Percentiles rank a stretch among this genome's conserved stretches.
These are phyloP conservation scores for Hiodon alosoides DNA, from an alignment of 2,113 vertebrate genomes.

Conservation along the genomic window DNA sequence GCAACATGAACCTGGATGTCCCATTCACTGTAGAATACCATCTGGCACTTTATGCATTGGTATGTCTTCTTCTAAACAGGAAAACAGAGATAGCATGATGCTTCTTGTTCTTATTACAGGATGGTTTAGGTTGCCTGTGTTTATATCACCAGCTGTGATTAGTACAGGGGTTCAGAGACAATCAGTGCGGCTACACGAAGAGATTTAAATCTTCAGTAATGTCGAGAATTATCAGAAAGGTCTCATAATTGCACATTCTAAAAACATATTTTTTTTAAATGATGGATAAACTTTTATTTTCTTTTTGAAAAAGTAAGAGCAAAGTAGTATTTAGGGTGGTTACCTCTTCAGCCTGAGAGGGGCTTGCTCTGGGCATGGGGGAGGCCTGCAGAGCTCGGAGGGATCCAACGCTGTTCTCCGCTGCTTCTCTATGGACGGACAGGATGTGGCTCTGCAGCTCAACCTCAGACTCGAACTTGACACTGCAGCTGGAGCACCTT, in stretches of 20 bases:
- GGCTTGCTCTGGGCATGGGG: slow-evolving; percentile 93
- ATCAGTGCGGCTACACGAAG: neutral
- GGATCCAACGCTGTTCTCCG: slow-evolving; percentile 77
- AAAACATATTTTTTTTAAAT: too few species aligned
- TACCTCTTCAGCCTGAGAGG: slow-evolving; percentile 97
- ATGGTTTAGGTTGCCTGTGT: too few species aligned
- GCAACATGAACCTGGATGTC: slow-evolving; percentile 99
- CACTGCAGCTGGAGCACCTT: slow-evolving; percentile 92
- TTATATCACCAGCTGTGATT: neutral
- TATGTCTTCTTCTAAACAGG: slow-evolving; percentile 94
- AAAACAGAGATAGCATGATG: slow-evolving; percentile 31
- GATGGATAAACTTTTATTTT: too few species aligned
- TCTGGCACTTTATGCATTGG: slow-evolving; percentile 99
- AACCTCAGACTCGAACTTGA: slow-evolving; percentile 94
- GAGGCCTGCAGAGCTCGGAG: slow-evolving; percentile 93
- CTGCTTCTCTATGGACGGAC: slow-evolving; percentile 83
- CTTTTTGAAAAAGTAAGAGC: neutral
- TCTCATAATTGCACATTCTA: neutral
- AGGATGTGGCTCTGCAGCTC: slow-evolving; percentile 93
- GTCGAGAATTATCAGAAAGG: neutral
- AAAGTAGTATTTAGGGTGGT: slow-evolving; percentile 22
- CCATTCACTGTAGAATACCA: slow-evolving; percentile 99
- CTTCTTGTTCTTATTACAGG: too few species aligned
- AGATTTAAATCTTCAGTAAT: neutral
- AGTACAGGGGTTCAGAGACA: neutral